Percentiles rank a stretch among this genome's conserved stretches.
phyloP scores from a whole-genome alignment of 2,113 vertebrate genomes.

The Notothenia coriiceps region DNA sequence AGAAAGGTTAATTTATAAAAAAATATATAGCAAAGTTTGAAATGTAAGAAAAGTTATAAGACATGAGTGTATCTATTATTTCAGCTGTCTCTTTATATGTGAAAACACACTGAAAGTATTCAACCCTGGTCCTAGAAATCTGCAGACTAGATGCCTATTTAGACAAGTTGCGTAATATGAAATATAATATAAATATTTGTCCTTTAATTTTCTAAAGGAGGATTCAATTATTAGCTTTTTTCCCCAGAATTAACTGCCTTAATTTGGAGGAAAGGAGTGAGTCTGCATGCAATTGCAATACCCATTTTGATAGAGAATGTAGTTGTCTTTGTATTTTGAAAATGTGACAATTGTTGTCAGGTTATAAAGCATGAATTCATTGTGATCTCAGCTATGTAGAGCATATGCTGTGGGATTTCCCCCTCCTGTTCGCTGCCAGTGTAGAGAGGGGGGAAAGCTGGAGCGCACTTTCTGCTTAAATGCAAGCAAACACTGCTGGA shows the following conservation, averaged over 20 bases:
- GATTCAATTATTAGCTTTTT: constrained; percentile 9
- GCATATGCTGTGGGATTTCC: constrained; percentile 68
- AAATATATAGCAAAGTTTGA: background rate
- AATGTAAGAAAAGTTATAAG: constrained; percentile 1
- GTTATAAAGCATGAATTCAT: constrained; percentile 55
- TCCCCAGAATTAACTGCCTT: background rate
- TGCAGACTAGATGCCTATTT: background rate
- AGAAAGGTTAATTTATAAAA: background rate
- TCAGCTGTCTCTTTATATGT: background rate
- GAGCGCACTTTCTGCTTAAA: constrained; percentile 48
- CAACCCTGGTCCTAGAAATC: background rate
- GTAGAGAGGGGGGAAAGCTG: constrained; percentile 44
- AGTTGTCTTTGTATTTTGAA: background rate
- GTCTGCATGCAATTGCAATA: background rate
- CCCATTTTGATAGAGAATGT: constrained; percentile 8
- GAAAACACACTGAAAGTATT: background rate
- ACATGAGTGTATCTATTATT: background rate
- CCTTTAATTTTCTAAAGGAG: background rate
- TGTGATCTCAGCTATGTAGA: constrained; percentile 66
- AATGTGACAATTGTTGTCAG: constrained; percentile 36
- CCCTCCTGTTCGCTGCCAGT: constrained; percentile 56
- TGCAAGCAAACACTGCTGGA: constrained; percentile 46
- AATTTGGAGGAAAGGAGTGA: background rate
- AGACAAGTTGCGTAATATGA: background rate
- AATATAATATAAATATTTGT: background rate